Evolutionary conservation across 2,888 invertebrate species (phyloP).

Genomic region (Apoda limacodes): DNA sequence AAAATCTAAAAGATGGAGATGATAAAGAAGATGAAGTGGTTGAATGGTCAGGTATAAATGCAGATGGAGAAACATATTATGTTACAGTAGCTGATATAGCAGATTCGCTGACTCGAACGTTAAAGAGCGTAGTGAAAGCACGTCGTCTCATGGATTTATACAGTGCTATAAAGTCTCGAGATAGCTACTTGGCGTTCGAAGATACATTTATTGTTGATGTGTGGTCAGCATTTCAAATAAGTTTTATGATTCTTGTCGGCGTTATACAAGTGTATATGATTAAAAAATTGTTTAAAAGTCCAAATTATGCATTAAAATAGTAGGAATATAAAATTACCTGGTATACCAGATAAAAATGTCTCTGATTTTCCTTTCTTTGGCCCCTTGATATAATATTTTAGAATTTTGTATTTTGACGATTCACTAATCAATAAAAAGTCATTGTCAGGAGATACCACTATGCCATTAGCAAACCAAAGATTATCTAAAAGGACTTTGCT

Average conservation of each 20-base stretch:
- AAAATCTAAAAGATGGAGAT: conserved; percentile 24
- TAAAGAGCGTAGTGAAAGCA: conserved; percentile 71
- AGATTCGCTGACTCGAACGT: conserved; percentile 73
- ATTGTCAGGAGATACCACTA: conserved; percentile 83
- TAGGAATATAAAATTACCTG: too few species aligned
- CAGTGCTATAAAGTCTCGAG: conserved; percentile 82
- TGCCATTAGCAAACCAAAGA: conserved; percentile 90
- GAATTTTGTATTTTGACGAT: conserved; percentile 73
- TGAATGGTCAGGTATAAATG: conserved; percentile 41
- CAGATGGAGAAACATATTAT: conserved; percentile 35
- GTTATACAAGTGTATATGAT: conserved; percentile 83
- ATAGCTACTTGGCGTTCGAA: conserved; percentile 82
- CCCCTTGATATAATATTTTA: conserved; percentile 84
- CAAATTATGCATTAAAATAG: too few species aligned
- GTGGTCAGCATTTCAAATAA: conserved; percentile 81
- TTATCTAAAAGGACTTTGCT: conserved; percentile 81
- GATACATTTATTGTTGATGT: conserved; percentile 85
- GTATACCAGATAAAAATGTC: conserved; percentile 83
- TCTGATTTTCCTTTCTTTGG: conserved; percentile 83
- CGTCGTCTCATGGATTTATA: conserved; percentile 75
- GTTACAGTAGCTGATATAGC: conserved; percentile 67
- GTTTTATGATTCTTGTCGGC: conserved; percentile 79
- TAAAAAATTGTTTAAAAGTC: conserved; percentile 59
- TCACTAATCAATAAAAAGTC: conserved; percentile 86
- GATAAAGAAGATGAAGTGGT: conserved; percentile 44